A percentile compares a stretch with the other conserved stretches of the same genome.
These are phyloP conservation scores for Aleadryas rufinucha DNA, from an alignment of 2,113 vertebrate genomes.

Conservation along the genomic window DNA sequence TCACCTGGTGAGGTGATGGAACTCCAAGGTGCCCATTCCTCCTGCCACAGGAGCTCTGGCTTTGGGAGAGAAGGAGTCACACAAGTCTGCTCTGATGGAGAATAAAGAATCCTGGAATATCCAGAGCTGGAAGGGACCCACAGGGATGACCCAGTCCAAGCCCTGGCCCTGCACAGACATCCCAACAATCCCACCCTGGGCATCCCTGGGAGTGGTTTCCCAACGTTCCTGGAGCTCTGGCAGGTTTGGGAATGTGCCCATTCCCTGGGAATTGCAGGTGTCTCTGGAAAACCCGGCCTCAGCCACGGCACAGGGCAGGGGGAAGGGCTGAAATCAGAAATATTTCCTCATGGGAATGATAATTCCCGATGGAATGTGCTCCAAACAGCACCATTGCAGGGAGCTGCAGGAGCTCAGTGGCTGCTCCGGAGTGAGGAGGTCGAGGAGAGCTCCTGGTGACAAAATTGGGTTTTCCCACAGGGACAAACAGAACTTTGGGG, in stretches of 20 bases:
- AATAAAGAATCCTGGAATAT: neutral
- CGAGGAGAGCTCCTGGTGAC: neutral
- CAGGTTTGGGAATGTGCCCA: neutral
- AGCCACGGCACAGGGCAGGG: neutral
- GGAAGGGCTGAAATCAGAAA: neutral
- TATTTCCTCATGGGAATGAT: neutral
- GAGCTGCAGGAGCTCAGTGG: neutral
- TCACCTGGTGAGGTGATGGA: fast-evolving
- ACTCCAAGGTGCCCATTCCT: fast-evolving
- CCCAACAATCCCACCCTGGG: neutral
- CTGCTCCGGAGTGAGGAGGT: neutral
- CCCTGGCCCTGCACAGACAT: neutral
- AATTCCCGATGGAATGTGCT: neutral
- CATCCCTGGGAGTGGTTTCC: fast-evolving
- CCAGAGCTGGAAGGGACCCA: neutral
- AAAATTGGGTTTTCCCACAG: neutral
- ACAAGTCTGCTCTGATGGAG: neutral
- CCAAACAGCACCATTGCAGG: neutral
- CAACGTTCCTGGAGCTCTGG: fast-evolving
- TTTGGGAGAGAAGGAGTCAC: neutral
- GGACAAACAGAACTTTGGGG: neutral
- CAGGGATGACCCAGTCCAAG: fast-evolving
- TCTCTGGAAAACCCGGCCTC: neutral
- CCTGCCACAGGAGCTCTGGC: neutral
- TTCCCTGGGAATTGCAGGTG: neutral